Percentiles rank a stretch among this genome's conserved stretches.
Evolutionary conservation across 2,797 vertebrate species (phyloP).

Genomic region (Ambastaia sidthimunki): DNA sequence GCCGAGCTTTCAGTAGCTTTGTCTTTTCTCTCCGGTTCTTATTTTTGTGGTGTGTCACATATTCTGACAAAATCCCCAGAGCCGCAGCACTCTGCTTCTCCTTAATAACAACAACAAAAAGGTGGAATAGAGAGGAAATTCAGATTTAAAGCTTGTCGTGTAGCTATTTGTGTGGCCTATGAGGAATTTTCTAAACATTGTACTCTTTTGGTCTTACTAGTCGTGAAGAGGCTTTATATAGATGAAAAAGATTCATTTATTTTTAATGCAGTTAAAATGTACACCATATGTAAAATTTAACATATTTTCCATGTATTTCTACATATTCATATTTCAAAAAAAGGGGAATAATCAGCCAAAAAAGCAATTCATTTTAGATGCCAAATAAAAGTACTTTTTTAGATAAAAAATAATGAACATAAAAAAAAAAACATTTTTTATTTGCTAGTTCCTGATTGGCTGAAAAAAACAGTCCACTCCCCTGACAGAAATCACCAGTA

Average conservation of each 20-base stretch:
- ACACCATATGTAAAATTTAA: neutral
- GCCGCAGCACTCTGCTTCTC: neutral
- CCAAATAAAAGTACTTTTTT: no score
- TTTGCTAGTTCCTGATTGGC: no score
- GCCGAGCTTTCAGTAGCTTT: constrained; percentile 13
- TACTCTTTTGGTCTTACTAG: neutral
- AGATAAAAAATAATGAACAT: no score
- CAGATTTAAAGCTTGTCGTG: neutral
- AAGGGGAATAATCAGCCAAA: no score
- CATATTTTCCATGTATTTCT: neutral
- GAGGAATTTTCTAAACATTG: neutral
- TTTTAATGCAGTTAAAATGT: no score
- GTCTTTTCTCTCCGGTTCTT: constrained; percentile 3
- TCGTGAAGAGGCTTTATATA: neutral
- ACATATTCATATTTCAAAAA: no score
- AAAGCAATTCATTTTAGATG: no score
- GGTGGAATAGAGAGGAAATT: constrained; percentile 17
- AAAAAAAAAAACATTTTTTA: no score
- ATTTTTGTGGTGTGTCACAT: constrained; percentile 7
- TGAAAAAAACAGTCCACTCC: neutral
- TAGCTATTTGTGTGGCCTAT: neutral
- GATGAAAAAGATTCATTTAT: neutral
- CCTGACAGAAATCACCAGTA: neutral
- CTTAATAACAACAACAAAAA: constrained; percentile 34
- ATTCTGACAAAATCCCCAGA: constrained; percentile 48